Conservation (phyloP, 2,113 vertebrate genomes). For the Microtus ochrogaster region DNA sequence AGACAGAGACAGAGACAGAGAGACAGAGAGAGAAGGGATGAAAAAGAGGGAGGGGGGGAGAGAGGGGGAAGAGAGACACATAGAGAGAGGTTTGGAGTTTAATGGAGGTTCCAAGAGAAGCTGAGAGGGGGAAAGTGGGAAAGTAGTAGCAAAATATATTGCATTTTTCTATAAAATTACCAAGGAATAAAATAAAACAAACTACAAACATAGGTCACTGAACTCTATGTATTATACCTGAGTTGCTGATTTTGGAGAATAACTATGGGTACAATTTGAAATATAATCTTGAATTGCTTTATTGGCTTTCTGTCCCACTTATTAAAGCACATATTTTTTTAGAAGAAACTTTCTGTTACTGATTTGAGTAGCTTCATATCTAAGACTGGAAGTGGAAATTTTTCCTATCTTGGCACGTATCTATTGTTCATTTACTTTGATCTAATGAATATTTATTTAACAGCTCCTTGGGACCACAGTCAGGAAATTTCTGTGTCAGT, state of each 20-base stretch:
- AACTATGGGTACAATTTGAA: background rate
- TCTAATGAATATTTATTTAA: background rate
- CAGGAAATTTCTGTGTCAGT: background rate
- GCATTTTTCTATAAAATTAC: background rate
- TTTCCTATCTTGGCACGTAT: background rate
- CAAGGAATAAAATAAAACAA: background rate
- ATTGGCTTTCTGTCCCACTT: background rate
- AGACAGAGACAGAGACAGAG: background rate
- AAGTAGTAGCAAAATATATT: too few relatives aligned
- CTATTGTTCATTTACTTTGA: slow-evolving; percentile 33
- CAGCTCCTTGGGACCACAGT: background rate
- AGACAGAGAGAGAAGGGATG: background rate
- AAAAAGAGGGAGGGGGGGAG: background rate
- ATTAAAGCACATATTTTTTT: background rate
- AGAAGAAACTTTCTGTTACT: background rate
- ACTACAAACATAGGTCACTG: background rate
- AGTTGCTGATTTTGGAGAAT: slow-evolving; percentile 39
- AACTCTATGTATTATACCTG: background rate
- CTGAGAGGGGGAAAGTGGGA: background rate
- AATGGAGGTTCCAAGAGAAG: background rate
- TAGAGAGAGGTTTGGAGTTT: background rate
- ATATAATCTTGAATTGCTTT: background rate
- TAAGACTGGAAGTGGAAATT: background rate
- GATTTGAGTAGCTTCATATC: background rate
- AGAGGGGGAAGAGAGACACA: background rate